Evolutionary conservation across 2,797 vertebrate genomes (phyloP).

Genomic region (Emys orbicularis): DNA sequence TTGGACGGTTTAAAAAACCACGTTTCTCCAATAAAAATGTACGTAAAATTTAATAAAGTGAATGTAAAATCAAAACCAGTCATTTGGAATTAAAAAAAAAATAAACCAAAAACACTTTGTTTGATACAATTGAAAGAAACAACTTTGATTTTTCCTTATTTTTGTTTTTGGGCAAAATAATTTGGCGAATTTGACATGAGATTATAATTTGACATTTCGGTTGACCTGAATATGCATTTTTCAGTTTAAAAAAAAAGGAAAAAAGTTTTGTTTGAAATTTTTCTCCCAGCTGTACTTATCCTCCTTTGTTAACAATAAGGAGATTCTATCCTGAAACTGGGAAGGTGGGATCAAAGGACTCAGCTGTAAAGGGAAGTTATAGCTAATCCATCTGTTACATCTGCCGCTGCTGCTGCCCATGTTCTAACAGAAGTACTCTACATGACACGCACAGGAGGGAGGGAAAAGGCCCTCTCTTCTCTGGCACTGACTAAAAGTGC

Average conservation of each 20-base stretch:
- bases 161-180: neutral
- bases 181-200: neutral
- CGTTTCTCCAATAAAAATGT: neutral
- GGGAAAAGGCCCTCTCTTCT: neutral
- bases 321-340: neutral
- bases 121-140: neutral
- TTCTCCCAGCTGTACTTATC: neutral
- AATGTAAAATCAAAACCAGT: neutral
- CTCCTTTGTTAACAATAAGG: accelerated
- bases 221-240: neutral
- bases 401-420: neutral
- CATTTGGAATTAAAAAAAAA: neutral
- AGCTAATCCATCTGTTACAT: constrained; percentile 25
- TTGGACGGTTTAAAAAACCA: neutral
- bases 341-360: neutral
- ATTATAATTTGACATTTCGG: neutral
- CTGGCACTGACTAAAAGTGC: constrained; percentile 13
- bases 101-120: neutral
- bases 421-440: constrained; percentile 34
- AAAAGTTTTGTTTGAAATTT: neutral
- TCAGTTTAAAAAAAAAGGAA: too few species aligned
- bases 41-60: neutral
- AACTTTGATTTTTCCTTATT: neutral
- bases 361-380: neutral
- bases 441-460: neutral